Percentiles rank a stretch among this genome's conserved stretches.
phyloP scores from a whole-genome alignment of 2,797 vertebrate species.

The Glossophaga mutica region DNA sequence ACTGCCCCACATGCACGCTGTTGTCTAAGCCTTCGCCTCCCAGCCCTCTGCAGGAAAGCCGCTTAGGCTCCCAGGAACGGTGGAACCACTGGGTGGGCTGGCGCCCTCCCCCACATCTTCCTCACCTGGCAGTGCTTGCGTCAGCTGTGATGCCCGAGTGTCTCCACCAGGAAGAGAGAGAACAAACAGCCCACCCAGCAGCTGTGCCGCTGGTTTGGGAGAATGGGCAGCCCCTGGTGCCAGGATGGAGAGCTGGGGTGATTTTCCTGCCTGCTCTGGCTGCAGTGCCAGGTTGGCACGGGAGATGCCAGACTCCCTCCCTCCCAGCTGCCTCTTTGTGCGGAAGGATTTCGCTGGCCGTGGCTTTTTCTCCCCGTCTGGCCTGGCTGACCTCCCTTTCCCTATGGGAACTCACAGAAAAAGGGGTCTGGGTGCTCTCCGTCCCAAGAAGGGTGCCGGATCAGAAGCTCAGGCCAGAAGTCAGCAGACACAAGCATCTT shows the following conservation, averaged over 20 bases:
- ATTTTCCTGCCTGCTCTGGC: not conserved
- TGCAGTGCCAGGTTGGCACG: not conserved
- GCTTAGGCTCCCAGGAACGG: not conserved
- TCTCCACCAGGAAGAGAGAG: not conserved
- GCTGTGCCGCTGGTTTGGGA: not conserved
- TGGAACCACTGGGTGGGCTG: not conserved
- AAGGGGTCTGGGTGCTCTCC: not conserved
- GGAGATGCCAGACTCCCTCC: not conserved
- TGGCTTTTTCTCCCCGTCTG: not conserved
- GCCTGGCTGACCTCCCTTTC: not conserved
- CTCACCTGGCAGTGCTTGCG: not conserved
- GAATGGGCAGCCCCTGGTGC: not conserved
- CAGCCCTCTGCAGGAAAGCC: not conserved
- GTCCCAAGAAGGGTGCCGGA: not conserved
- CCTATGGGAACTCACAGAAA: not conserved
- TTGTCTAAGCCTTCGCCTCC: not conserved
- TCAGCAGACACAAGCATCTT: not conserved
- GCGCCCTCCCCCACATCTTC: not conserved
- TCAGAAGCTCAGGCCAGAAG: not conserved
- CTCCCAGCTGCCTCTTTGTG: not conserved
- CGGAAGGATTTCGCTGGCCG: not conserved
- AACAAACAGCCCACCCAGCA: not conserved
- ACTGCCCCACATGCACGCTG: rapidly evolving
- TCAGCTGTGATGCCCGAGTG: not conserved
- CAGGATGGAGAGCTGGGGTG: not conserved